Evolutionary conservation across 2,888 invertebrate genomes (phyloP).

Genomic region (Harpalus rufipes): DNA sequence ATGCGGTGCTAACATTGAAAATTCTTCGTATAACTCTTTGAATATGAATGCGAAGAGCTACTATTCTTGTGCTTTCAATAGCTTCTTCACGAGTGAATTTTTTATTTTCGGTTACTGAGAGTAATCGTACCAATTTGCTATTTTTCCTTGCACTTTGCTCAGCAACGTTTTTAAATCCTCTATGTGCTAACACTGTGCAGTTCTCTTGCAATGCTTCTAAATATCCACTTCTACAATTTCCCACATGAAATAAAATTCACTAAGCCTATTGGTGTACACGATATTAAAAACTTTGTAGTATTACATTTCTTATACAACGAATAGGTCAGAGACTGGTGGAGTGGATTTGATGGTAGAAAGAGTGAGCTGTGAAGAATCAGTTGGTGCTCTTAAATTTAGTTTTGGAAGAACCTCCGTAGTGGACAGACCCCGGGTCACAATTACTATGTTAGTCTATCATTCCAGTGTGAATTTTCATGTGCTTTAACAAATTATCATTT

Average conservation of each 20-base stretch:
- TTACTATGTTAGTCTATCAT: too few species aligned
- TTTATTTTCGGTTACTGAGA: slow-evolving; percentile 67
- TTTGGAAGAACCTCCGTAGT: too few species aligned
- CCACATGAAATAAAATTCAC: slow-evolving; percentile 70
- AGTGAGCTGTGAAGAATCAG: too few species aligned
- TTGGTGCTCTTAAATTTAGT: too few species aligned
- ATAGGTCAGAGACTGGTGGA: slow-evolving; percentile 71
- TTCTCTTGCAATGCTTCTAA: slow-evolving; percentile 67
- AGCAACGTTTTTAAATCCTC: slow-evolving; percentile 68
- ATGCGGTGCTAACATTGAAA: slow-evolving; percentile 69
- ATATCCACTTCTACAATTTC: slow-evolving; percentile 69
- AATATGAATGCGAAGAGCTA: slow-evolving; percentile 72
- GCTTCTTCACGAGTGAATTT: slow-evolving; percentile 69
- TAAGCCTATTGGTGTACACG: slow-evolving; percentile 70
- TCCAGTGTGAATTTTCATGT: too few species aligned
- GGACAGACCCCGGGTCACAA: too few species aligned
- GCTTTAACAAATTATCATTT: too few species aligned
- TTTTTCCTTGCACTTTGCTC: slow-evolving; percentile 68
- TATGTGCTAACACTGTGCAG: slow-evolving; percentile 69
- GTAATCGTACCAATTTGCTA: slow-evolving; percentile 69
- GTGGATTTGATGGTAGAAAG: slow-evolving; percentile 69
- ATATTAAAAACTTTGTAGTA: slow-evolving; percentile 72
- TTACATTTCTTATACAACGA: slow-evolving; percentile 72
- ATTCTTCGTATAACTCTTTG: slow-evolving; percentile 71
- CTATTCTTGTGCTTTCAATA: slow-evolving; percentile 70